Percentiles rank a stretch among this genome's conserved stretches.
phyloP scores from a whole-genome alignment of 2,888 invertebrate species.

The Molorchus minor region DNA sequence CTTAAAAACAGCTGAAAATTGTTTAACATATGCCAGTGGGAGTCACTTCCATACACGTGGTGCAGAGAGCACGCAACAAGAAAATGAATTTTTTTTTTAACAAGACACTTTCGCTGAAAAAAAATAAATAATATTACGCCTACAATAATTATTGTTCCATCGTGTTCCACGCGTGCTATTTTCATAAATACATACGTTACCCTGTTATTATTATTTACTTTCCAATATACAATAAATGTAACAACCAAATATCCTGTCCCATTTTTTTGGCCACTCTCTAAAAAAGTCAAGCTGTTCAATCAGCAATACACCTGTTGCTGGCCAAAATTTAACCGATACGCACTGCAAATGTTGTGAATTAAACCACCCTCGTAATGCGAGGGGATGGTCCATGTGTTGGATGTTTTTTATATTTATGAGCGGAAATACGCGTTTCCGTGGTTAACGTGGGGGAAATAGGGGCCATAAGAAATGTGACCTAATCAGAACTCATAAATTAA shows the following conservation, averaged over 20 bases:
- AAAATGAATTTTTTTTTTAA: too few species aligned
- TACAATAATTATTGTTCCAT: neutral
- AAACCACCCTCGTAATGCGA: slow-evolving; percentile 19
- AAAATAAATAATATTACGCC: neutral
- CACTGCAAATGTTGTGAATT: slow-evolving; percentile 26
- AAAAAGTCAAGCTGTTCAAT: slow-evolving; percentile 14
- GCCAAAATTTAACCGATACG: slow-evolving; percentile 25
- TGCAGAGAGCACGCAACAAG: too few species aligned
- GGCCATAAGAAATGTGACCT: slow-evolving; percentile 4
- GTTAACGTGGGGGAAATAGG: slow-evolving; percentile 3
- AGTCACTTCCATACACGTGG: too few species aligned
- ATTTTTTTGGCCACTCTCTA: neutral
- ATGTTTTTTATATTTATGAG: slow-evolving; percentile 21
- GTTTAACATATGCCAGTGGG: too few species aligned
- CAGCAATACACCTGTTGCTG: slow-evolving; percentile 27
- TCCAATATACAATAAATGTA: slow-evolving; percentile 2
- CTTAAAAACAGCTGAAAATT: too few species aligned
- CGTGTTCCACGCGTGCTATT: neutral
- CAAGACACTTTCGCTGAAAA: too few species aligned
- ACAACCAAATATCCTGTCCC: slow-evolving; percentile 1
- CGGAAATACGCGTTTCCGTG: slow-evolving; percentile 19
- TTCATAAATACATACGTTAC: neutral
- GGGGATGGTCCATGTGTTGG: slow-evolving; percentile 19
- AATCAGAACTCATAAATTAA: too few species aligned
- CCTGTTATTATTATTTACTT: slow-evolving; percentile 7